A percentile compares a stretch with the other conserved stretches of the same genome.
Conservation (phyloP, 2,113 vertebrate species). For the Oryzias melastigma region DNA sequence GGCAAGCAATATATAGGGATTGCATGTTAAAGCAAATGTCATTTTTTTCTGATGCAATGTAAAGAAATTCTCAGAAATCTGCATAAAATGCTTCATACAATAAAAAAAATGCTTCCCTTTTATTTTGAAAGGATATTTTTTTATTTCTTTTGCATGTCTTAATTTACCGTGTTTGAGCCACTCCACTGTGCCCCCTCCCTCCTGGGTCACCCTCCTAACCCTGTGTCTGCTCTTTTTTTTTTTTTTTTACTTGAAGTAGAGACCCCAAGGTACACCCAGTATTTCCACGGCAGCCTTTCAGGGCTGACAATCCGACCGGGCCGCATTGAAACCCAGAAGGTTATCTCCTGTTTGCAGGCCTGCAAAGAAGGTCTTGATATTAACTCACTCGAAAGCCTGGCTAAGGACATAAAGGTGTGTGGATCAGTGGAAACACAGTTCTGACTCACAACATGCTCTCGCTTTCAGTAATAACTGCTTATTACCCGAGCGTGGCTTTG, state of each 20-base stretch:
- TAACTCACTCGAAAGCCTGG: constrained; percentile 92
- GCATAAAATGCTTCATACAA: too few species aligned
- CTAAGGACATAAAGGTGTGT: constrained; percentile 92
- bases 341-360: constrained; percentile 97
- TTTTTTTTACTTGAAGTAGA: constrained; percentile 74
- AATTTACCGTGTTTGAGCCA: not conserved
- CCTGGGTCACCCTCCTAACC: not conserved
- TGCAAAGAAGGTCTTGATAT: constrained; percentile 98
- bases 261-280: constrained; percentile 93
- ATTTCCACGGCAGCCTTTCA: constrained; percentile 93
- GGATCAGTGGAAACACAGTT: constrained; percentile 5
- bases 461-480: not conserved
- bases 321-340: constrained; percentile 94
- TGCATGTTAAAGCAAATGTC: too few species aligned
- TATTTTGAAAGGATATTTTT: not conserved
- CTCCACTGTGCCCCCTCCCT: not conserved
- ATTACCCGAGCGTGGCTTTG: not conserved
- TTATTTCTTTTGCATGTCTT: not conserved
- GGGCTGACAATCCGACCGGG: constrained; percentile 93
- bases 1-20: too few species aligned
- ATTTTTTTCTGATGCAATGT: too few species aligned
- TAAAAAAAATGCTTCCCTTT: not conserved
- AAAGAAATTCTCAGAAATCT: too few species aligned
- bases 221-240: not conserved
- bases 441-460: constrained; percentile 2